Percentiles rank a stretch among this genome's conserved stretches.
Evolutionary conservation across 1,140 invertebrate genomes (phyloP).

Genomic region (Orchesella cincta): DNA sequence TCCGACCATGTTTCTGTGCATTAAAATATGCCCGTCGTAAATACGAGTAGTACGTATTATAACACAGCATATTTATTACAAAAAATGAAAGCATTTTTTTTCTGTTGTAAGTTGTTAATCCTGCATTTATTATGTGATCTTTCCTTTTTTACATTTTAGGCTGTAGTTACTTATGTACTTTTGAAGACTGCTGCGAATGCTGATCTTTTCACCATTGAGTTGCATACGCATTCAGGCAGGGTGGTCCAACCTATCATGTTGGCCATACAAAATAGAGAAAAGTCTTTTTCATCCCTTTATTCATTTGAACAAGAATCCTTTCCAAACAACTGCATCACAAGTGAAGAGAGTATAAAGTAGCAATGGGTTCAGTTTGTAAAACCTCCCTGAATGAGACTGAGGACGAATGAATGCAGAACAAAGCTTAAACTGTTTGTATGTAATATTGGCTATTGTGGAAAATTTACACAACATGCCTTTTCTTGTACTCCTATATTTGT

Average conservation of each 20-base stretch:
- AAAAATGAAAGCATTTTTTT: background rate
- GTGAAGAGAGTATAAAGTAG: background rate
- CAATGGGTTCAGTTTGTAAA: background rate
- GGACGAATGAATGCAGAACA: background rate
- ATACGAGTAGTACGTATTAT: too few species aligned
- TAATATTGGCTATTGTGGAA: background rate
- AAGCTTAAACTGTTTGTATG: background rate
- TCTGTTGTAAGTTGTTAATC: background rate
- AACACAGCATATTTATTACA: too few species aligned
- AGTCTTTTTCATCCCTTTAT: constrained; percentile 9
- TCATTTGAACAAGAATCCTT: constrained; percentile 3
- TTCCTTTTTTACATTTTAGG: background rate
- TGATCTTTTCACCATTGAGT: background rate
- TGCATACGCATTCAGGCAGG: background rate
- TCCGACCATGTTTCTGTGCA: background rate
- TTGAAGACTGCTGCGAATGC: background rate
- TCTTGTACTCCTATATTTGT: background rate
- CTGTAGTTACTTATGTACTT: background rate
- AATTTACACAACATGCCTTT: background rate
- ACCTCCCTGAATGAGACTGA: background rate
- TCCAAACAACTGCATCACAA: constrained; percentile 22
- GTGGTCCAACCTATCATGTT: constrained; percentile 18
- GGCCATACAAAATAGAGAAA: too few species aligned
- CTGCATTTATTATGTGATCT: background rate
- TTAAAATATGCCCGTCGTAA: too few species aligned